Percentiles rank a stretch among this genome's conserved stretches.
Evolutionary conservation across 2,797 vertebrate genomes (phyloP).

Genomic region (Coracias cyanogaster): DNA sequence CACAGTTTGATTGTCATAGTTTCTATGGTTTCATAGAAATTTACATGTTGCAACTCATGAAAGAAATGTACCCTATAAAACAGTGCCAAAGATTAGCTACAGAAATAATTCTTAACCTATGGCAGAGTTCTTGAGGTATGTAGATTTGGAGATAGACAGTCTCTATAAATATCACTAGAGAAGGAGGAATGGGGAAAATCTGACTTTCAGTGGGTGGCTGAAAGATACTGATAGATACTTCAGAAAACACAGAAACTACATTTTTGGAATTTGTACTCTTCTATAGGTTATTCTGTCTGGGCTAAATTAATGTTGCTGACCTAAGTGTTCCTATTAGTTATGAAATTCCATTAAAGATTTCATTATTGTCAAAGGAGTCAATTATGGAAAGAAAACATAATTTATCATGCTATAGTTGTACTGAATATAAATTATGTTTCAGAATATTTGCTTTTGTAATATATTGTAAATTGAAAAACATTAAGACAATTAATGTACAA

Average conservation of each 20-base stretch:
- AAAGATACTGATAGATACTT: background rate
- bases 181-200: background rate
- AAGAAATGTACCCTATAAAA: background rate
- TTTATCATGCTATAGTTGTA: background rate
- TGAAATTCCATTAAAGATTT: background rate
- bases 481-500: background rate
- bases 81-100: background rate
- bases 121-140: background rate
- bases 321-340: background rate
- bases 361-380: background rate
- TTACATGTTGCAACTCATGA: background rate
- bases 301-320: background rate
- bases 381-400: background rate
- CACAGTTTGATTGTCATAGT: slow-evolving; percentile 25
- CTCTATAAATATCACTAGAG: background rate
- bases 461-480: background rate
- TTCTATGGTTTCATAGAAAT: slow-evolving; percentile 46
- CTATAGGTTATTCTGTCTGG: background rate
- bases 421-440: background rate
- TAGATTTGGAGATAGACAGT: background rate
- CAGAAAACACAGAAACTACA: background rate
- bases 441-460: background rate
- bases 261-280: background rate
- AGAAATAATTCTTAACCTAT: background rate
- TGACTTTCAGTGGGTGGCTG: background rate